Conservation (phyloP, 2,888 invertebrate genomes). For the Sinopyrophorus schimmeli region DNA sequence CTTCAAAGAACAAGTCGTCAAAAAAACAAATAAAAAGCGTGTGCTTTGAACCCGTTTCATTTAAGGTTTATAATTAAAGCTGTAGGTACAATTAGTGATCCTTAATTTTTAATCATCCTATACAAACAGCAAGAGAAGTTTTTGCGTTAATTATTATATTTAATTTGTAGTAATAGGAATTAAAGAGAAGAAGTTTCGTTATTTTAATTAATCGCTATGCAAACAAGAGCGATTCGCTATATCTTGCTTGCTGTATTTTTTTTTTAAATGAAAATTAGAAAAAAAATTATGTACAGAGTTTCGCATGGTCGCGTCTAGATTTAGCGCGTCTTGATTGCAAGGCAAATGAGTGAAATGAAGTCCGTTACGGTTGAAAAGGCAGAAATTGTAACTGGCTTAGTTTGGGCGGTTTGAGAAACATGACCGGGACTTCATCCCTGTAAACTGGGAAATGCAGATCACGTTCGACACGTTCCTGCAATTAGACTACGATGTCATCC, state of each 20-base stretch:
- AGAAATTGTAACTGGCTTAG: constrained; percentile 46
- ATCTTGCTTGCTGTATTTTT: constrained; percentile 5
- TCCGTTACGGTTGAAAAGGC: constrained; percentile 32
- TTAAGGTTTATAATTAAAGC: too few relatives aligned
- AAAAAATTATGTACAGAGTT: constrained; percentile 19
- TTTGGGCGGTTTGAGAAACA: constrained; percentile 47
- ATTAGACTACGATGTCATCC: constrained; percentile 43
- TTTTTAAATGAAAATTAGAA: constrained; percentile 9
- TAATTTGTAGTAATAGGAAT: too few relatives aligned
- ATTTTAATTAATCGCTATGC: constrained; percentile 2
- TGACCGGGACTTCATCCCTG: constrained; percentile 32
- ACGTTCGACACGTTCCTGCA: constrained; percentile 52
- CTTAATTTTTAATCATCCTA: too few relatives aligned
- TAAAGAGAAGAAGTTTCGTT: background rate
- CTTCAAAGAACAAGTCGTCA: too few relatives aligned
- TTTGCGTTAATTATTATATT: too few relatives aligned
- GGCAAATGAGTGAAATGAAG: constrained; percentile 34
- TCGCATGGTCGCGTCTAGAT: constrained; percentile 19
- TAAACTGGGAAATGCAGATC: constrained; percentile 47
- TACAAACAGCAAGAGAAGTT: too few relatives aligned
- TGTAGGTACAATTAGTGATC: too few relatives aligned
- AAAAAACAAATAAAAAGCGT: too few relatives aligned
- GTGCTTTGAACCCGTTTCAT: too few relatives aligned
- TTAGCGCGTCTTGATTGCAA: constrained; percentile 30
- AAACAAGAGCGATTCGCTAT: constrained; percentile 1